phyloP scores from a whole-genome alignment of 2,797 vertebrate genomes.

The Hypotaenidia okinawae region DNA sequence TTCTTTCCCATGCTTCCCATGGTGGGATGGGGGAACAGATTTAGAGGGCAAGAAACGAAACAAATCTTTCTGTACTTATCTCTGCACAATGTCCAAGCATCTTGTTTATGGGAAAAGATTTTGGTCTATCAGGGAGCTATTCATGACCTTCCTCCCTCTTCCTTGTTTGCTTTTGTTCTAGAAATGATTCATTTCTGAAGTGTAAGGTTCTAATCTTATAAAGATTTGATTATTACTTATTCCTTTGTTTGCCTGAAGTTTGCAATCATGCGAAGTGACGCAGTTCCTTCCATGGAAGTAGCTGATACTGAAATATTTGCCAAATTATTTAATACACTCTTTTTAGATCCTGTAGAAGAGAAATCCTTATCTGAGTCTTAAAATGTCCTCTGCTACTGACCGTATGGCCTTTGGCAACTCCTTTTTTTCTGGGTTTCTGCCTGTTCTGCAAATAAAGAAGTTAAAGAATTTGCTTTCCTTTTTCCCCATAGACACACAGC shows the following conservation, averaged over 20 bases:
- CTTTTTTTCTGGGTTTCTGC: background rate
- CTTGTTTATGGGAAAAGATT: conserved; percentile 35
- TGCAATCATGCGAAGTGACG: conserved; percentile 1
- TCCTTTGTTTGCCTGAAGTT: conserved; percentile 37
- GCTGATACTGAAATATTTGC: conserved; percentile 5
- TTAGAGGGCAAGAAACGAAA: conserved; percentile 4
- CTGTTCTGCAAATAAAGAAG: background rate
- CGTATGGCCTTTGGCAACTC: background rate
- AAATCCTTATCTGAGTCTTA: background rate
- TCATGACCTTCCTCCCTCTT: background rate
- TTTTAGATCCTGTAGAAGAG: background rate
- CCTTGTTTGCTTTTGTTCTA: conserved; percentile 47
- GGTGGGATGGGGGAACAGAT: background rate
- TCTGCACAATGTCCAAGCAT: background rate
- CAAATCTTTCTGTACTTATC: background rate
- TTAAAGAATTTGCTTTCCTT: background rate
- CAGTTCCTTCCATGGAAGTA: conserved; percentile 5
- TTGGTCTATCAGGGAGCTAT: background rate
- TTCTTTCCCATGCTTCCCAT: background rate
- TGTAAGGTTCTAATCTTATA: conserved; percentile 28
- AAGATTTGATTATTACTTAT: conserved; percentile 32
- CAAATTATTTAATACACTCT: background rate
- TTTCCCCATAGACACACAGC: background rate
- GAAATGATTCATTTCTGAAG: conserved; percentile 39
- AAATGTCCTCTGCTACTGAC: background rate